Evolutionary conservation across 2,113 vertebrate genomes (phyloP), one percentile per base, ranked within the genome.

Genomic region (Budorcas taxicolor): DNA sequence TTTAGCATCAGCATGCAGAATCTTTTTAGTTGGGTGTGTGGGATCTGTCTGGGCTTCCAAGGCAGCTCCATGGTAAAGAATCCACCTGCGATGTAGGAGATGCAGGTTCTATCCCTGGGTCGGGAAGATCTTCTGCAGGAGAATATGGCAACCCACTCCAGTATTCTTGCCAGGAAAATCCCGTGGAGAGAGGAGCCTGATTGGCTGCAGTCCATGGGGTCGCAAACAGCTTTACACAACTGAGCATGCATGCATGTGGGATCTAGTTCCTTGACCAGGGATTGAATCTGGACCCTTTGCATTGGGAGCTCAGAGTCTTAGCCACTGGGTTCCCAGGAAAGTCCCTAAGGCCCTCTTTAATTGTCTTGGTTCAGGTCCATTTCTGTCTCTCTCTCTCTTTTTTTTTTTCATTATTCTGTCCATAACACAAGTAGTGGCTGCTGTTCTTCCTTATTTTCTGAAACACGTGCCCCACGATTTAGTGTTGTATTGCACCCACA

Each of bases 291-390:
- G 40, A 76, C 71, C 71, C 23, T 43, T 27, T 43, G 40, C 40
- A 43, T 43, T 76, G 40, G 71, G 23, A 43, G 40, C 71, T 76
- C 71, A 14, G 71, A 76, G 40, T 27, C 12, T 43, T 76, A 76
- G 71, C 40, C 40, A 76, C 12, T 76, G 71, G 12, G 1, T 43
- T 43, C 23, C 76, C 43, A 47, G 40, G 43, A 27, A 47, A 29
- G 13, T 47, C 14, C 60, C 62, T 52, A 94, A 88, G 89, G 4
- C 52, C 15, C 16, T 91, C 25, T 86, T 45, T 80, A 43, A 90
- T 91, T 53, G 58, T 95, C 36, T 52, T 97, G 62, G 29, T 95
- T 97, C 87, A 94, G 27, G n/a, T 91, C 36, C 62, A 17, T 82
- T 89, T 90, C 23, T 82, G 27, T 53, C 17, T 33, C 6, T 21